These are phyloP conservation scores for Aphelinus atriplicis DNA, from an alignment of 1,140 invertebrate species.

Conservation along the genomic window DNA sequence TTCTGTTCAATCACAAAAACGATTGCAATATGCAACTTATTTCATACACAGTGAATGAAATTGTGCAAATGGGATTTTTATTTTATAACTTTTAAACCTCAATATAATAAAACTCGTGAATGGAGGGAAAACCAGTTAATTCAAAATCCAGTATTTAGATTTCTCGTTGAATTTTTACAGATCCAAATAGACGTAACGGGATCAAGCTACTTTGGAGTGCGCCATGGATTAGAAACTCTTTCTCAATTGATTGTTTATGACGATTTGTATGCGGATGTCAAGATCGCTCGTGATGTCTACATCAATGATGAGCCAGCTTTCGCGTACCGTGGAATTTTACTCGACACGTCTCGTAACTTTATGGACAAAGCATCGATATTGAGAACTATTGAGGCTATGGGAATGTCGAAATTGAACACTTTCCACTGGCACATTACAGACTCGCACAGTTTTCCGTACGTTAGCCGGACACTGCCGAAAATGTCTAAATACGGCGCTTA, in stretches of 20 bases:
- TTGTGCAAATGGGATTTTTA: no score
- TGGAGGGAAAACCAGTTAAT: no score
- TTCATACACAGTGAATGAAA: no score
- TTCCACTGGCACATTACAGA: constrained; percentile 94
- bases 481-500: constrained; percentile 80
- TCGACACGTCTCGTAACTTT: constrained; percentile 84
- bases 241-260: constrained; percentile 80
- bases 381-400: constrained; percentile 82
- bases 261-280: constrained; percentile 69
- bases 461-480: constrained; percentile 74
- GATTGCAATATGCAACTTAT: no score
- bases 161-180: constrained; percentile 41
- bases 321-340: constrained; percentile 78
- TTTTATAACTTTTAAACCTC: no score
- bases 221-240: constrained; percentile 83
- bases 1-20: no score
- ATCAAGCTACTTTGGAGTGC: constrained; percentile 76
- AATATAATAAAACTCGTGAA: no score
- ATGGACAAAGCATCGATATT: constrained; percentile 75
- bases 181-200: constrained; percentile 71
- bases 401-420: constrained; percentile 82
- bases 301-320: constrained; percentile 78
- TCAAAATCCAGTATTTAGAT: no score
- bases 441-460: constrained; percentile 85
- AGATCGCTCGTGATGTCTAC: constrained; percentile 70